These are phyloP conservation scores for Falco punctatus DNA, from an alignment of 2,113 vertebrate species.

Conservation along the genomic window DNA sequence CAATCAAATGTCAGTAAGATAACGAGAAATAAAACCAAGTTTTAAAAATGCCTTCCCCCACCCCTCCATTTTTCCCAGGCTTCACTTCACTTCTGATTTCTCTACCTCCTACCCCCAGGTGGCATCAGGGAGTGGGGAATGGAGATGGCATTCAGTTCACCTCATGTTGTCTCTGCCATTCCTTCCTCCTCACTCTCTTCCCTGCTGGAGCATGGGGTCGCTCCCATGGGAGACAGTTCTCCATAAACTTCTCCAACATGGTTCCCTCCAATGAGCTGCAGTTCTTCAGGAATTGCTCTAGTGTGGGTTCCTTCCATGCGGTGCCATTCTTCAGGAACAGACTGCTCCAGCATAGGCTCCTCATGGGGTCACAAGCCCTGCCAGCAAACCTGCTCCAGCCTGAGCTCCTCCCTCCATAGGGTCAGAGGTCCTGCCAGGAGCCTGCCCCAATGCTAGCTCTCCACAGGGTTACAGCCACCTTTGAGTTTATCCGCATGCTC, in stretches of 20 bases:
- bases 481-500: neutral
- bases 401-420: neutral
- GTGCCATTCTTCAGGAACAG: neutral
- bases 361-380: no score
- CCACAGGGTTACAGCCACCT: neutral
- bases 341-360: neutral
- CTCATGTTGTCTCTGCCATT: neutral
- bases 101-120: neutral
- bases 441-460: neutral
- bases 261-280: neutral
- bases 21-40: neutral
- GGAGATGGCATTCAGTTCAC: neutral
- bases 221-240: neutral
- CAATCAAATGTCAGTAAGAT: neutral
- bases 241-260: neutral
- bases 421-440: neutral
- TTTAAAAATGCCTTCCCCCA: neutral
- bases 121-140: neutral
- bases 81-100: neutral
- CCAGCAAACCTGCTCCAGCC: neutral
- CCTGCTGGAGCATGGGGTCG: neutral
- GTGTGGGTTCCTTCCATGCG: neutral
- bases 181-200: neutral
- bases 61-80: neutral
- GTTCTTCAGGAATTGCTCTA: neutral